Percentiles rank a stretch among this genome's conserved stretches.
These are phyloP conservation scores for Spermophilus dauricus DNA, from an alignment of 2,113 vertebrate species.

Conservation along the genomic window DNA sequence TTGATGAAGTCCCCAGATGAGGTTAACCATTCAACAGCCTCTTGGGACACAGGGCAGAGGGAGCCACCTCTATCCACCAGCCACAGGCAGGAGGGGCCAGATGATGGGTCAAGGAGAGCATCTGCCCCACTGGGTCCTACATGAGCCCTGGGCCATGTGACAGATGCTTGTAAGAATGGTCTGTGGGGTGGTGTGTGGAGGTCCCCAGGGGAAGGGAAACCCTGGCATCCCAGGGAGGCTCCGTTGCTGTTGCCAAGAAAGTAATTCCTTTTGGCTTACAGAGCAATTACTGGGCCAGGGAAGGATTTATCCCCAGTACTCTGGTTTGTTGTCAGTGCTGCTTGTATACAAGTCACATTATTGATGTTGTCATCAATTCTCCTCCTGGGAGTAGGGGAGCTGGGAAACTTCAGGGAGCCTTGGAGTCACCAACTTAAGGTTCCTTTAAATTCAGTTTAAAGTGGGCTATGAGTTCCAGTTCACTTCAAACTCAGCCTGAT, in stretches of 20 bases:
- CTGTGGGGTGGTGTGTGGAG: not conserved
- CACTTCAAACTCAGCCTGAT: too few species aligned
- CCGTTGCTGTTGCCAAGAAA: conserved; percentile 62
- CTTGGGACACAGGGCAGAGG: not conserved
- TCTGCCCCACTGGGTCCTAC: not conserved
- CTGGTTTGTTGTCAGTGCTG: conserved; percentile 50
- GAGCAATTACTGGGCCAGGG: conserved; percentile 77
- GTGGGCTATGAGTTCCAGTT: too few species aligned
- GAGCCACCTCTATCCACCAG: not conserved
- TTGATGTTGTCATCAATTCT: conserved; percentile 86
- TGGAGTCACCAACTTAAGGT: not conserved
- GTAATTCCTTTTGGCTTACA: conserved; percentile 80
- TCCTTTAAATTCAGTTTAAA: not conserved
- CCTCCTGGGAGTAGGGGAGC: not conserved
- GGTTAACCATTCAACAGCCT: not conserved
- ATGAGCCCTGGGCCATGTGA: not conserved
- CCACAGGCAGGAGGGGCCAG: not conserved
- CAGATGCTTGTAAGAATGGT: not conserved
- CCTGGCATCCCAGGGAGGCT: conserved; percentile 15
- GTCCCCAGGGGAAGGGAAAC: not conserved
- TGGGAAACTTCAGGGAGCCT: not conserved
- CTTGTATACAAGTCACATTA: conserved; percentile 85
- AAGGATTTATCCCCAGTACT: conserved; percentile 79
- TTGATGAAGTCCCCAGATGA: not conserved
- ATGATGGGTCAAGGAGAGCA: not conserved